phyloP scores from a whole-genome alignment of 2,113 vertebrate genomes.

The Solea senegalensis region DNA sequence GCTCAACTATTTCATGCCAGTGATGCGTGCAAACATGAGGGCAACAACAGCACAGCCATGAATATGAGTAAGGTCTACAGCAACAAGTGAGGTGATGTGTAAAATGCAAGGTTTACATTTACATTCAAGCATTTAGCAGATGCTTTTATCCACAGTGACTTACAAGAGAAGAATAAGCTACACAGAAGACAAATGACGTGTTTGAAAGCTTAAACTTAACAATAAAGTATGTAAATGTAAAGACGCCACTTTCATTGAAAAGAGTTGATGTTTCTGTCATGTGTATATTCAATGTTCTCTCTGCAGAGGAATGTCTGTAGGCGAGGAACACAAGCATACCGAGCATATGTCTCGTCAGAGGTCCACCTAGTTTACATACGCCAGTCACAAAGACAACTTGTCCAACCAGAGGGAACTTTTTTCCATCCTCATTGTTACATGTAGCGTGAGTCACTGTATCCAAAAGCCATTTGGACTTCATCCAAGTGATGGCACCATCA shows the following conservation, averaged over 20 bases:
- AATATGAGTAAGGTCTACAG: slow-evolving; percentile 7
- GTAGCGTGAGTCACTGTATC: slow-evolving; percentile 56
- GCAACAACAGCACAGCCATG: neutral
- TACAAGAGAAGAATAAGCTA: neutral
- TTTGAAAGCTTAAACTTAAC: too few relatives aligned
- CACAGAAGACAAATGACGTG: neutral
- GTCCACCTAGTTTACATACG: slow-evolving; percentile 46
- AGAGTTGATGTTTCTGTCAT: neutral
- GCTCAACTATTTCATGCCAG: slow-evolving; percentile 2
- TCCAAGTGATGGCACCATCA: slow-evolving; percentile 57
- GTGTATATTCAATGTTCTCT: slow-evolving; percentile 51
- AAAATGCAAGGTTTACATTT: neutral
- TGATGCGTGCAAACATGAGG: neutral
- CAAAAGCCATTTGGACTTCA: slow-evolving; percentile 39
- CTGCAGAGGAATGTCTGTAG: slow-evolving; percentile 58
- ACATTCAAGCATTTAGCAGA: neutral
- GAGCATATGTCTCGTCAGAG: slow-evolving; percentile 25
- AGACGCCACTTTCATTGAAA: too few relatives aligned
- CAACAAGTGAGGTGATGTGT: too few relatives aligned
- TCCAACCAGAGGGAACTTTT: slow-evolving; percentile 36
- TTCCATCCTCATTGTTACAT: slow-evolving; percentile 46
- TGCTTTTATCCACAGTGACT: too few relatives aligned
- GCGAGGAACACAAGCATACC: slow-evolving; percentile 17
- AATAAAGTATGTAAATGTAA: too few relatives aligned
- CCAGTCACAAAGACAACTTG: slow-evolving; percentile 60